Conservation (phyloP, 2,888 invertebrate species). For the Junonia oenone region DNA sequence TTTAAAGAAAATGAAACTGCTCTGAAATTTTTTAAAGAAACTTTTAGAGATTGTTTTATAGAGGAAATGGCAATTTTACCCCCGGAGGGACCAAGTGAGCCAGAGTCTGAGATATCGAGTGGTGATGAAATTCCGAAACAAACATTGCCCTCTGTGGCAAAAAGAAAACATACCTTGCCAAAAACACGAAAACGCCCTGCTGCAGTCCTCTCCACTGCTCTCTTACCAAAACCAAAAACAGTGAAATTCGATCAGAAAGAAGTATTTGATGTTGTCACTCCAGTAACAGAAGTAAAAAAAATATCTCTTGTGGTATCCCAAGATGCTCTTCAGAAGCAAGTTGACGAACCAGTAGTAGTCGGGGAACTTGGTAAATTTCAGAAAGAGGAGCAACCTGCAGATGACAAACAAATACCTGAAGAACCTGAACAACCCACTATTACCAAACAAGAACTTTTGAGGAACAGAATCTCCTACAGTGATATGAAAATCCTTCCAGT, state of each 20-base stretch:
- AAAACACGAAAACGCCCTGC: conserved; percentile 52
- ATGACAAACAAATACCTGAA: conserved; percentile 30
- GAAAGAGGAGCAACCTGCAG: conserved; percentile 45
- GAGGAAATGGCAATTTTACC: conserved; percentile 42
- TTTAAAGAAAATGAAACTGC: conserved; percentile 79
- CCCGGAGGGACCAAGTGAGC: conserved; percentile 43
- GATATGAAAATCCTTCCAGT: conserved; percentile 87
- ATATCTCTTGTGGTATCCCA: conserved; percentile 63
- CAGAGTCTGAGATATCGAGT: conserved; percentile 68
- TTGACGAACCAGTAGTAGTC: conserved; percentile 55
- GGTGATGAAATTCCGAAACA: conserved; percentile 50
- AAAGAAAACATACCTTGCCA: conserved; percentile 59
- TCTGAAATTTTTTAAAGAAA: conserved; percentile 53
- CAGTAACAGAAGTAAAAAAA: conserved; percentile 60
- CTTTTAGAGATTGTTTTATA: conserved; percentile 48
- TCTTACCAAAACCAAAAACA: conserved; percentile 50
- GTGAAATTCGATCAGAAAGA: conserved; percentile 48
- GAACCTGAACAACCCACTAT: conserved; percentile 67
- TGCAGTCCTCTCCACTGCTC: conserved; percentile 42
- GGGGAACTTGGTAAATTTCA: conserved; percentile 67
- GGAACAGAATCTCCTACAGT: conserved; percentile 84
- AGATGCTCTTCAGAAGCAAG: conserved; percentile 53
- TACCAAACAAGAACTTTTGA: conserved; percentile 81
- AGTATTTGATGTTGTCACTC: conserved; percentile 59
- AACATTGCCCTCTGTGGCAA: conserved; percentile 43